Evolutionary conservation across 2,888 invertebrate genomes (phyloP).

Genomic region (Acrobasis suavella): DNA sequence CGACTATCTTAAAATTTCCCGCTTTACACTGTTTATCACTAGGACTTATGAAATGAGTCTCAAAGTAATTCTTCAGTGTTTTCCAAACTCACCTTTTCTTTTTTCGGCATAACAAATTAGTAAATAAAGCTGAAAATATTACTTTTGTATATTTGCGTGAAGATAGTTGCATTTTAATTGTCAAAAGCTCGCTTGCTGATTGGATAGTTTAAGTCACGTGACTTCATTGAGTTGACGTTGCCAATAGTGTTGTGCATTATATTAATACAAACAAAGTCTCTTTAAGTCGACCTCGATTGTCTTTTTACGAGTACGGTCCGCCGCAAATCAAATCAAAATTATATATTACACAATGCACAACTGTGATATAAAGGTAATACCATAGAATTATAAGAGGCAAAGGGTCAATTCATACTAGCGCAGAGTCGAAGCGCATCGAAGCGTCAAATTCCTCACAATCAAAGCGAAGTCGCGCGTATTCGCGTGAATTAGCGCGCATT

Average conservation of each 20-base stretch:
- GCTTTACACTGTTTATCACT: constrained; percentile 35
- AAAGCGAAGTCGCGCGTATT: too few relatives aligned
- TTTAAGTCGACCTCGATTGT: neutral
- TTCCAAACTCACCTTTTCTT: constrained; percentile 60
- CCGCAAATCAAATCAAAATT: too few relatives aligned
- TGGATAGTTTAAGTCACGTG: constrained; percentile 57
- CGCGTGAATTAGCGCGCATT: too few relatives aligned
- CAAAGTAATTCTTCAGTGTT: constrained; percentile 29
- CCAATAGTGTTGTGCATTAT: constrained; percentile 46
- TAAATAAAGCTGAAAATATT: constrained; percentile 58
- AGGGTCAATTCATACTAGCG: too few relatives aligned
- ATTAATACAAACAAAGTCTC: constrained; percentile 18
- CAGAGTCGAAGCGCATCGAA: too few relatives aligned
- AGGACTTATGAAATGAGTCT: constrained; percentile 27
- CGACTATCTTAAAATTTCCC: constrained; percentile 51
- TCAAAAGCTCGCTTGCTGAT: constrained; percentile 44
- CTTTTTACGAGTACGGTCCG: too few relatives aligned
- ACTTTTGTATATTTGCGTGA: constrained; percentile 58
- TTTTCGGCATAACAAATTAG: constrained; percentile 61
- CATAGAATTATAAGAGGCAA: too few relatives aligned
- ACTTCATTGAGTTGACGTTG: constrained; percentile 60
- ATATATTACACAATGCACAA: too few relatives aligned
- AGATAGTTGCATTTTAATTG: constrained; percentile 59
- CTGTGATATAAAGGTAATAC: too few relatives aligned
- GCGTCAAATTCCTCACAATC: too few relatives aligned